A percentile compares a stretch with the other conserved stretches of the same genome.
Conservation (phyloP, 2,113 vertebrate species). For the Myocastor coypus region DNA sequence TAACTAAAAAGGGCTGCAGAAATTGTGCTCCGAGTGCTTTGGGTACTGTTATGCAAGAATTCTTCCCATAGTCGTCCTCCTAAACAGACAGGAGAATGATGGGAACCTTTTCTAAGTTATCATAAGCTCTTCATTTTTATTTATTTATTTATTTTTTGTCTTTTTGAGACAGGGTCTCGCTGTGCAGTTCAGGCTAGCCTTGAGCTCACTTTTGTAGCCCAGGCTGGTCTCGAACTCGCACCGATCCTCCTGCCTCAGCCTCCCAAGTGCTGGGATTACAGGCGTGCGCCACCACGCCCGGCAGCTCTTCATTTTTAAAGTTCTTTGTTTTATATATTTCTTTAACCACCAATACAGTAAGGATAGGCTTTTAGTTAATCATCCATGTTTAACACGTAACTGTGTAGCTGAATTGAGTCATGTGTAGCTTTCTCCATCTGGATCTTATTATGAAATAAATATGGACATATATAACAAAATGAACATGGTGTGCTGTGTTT, state of each 20-base stretch:
- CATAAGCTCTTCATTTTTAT: neutral
- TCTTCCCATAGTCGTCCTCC: neutral
- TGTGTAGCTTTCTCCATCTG: neutral
- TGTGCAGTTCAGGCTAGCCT: too few species aligned
- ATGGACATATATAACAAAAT: neutral
- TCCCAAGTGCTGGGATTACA: too few species aligned
- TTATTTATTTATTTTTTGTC: too few species aligned
- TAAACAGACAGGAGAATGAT: neutral
- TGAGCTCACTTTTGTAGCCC: too few species aligned
- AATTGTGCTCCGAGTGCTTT: neutral
- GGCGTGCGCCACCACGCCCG: too few species aligned
- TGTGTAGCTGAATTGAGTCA: neutral
- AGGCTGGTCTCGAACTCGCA: too few species aligned
- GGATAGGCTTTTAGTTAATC: neutral
- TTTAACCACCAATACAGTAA: neutral
- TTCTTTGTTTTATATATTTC: slow-evolving; percentile 21
- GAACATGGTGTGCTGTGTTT: neutral
- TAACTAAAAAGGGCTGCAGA: neutral
- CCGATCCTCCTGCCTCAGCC: too few species aligned
- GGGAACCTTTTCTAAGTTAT: neutral
- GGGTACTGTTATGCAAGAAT: neutral
- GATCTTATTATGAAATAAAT: slow-evolving; percentile 8
- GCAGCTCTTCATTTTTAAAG: neutral
- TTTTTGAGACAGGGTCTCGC: too few species aligned
- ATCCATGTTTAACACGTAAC: neutral